Percentiles rank a stretch among this genome's conserved stretches.
Evolutionary conservation across 2,113 vertebrate genomes (phyloP).

Genomic region (Nanger granti): DNA sequence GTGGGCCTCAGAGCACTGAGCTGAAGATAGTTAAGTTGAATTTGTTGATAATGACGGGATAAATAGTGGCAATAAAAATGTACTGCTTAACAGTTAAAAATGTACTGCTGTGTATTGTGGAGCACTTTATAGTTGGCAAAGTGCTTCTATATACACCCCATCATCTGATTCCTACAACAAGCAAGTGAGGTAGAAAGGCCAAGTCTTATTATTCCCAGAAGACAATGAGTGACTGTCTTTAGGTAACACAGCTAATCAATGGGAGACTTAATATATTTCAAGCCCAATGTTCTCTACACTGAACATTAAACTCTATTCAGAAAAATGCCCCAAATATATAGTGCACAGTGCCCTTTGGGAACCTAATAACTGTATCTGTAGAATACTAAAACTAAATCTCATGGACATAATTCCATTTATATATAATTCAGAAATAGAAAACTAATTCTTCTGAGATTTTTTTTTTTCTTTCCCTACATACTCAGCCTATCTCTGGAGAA

Average conservation of each 20-base stretch:
- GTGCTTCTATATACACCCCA: background rate
- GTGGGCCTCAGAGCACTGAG: background rate
- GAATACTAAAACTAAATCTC: slow-evolving; percentile 4
- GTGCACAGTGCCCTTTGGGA: background rate
- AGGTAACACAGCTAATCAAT: background rate
- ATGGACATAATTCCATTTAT: background rate
- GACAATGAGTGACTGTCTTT: background rate
- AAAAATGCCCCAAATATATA: background rate
- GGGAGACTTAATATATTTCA: background rate
- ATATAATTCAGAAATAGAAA: slow-evolving; percentile 1
- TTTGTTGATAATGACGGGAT: background rate
- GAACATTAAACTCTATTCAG: background rate
- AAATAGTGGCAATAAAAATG: background rate
- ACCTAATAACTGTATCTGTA: background rate
- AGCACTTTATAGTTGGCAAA: background rate
- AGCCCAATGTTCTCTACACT: background rate
- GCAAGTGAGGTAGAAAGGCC: background rate
- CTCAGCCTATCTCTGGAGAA: background rate
- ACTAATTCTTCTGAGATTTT: background rate
- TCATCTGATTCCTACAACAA: background rate
- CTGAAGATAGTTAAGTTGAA: background rate
- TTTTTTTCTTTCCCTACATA: background rate
- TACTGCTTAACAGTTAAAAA: background rate
- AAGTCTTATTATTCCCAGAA: background rate
- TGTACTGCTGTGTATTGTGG: background rate